These are phyloP conservation scores for Galerucella pusilla DNA, from an alignment of 2,888 invertebrate species.

Conservation along the genomic window DNA sequence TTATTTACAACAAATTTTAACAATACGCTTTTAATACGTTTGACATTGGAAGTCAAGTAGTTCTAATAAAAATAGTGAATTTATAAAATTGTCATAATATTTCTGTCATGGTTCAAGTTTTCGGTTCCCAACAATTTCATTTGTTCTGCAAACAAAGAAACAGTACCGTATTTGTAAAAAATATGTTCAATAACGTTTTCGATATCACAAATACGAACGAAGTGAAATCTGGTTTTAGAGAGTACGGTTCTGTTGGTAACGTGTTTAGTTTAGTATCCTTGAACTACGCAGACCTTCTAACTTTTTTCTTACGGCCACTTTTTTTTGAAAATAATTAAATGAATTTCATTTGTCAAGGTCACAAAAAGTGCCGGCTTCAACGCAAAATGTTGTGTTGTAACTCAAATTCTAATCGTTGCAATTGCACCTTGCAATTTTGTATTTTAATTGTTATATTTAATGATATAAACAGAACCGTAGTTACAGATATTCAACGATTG, in stretches of 20 bases:
- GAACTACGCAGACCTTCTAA: background rate
- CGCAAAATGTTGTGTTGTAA: slow-evolving; percentile 19
- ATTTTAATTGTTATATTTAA: background rate
- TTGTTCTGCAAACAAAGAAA: slow-evolving; percentile 4
- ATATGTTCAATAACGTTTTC: background rate
- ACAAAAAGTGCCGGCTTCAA: slow-evolving; percentile 22
- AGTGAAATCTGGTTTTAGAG: background rate
- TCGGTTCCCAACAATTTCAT: slow-evolving; percentile 49
- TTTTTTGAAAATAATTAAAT: slow-evolving; percentile 18
- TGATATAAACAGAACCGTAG: background rate
- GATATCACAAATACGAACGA: background rate
- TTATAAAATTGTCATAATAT: slow-evolving; percentile 48
- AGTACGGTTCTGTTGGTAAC: background rate
- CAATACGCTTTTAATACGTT: slow-evolving; percentile 33
- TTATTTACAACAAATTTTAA: slow-evolving; percentile 19
- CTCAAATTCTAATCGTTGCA: slow-evolving; percentile 13
- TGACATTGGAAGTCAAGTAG: slow-evolving; percentile 42
- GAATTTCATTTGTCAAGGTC: slow-evolving; percentile 31
- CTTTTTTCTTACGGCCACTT: background rate
- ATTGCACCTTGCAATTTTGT: slow-evolving; percentile 27
- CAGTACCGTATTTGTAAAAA: background rate
- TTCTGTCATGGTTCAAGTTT: slow-evolving; percentile 48
- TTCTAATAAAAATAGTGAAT: slow-evolving; percentile 39
- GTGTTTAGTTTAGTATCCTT: slow-evolving; percentile 8
- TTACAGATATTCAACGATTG: no score